Percentiles rank a stretch among this genome's conserved stretches.
phyloP scores from a whole-genome alignment of 1,140 invertebrate species.

The Microplitis mediator region DNA sequence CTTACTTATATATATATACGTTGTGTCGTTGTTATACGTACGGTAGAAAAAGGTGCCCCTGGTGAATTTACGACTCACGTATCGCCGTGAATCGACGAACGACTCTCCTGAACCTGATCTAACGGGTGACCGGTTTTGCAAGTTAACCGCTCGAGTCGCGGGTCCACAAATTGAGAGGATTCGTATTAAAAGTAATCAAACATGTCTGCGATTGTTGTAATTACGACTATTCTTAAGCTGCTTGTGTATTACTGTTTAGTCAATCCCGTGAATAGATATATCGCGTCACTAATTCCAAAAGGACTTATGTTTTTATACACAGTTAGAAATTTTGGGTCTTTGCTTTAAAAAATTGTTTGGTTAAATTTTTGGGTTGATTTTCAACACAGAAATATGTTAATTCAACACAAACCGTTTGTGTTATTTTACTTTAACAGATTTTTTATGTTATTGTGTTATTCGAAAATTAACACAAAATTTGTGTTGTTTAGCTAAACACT shows the following conservation, averaged over 20 bases:
- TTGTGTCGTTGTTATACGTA: constrained; percentile 24
- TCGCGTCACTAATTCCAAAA: no score
- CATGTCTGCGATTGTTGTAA: not conserved
- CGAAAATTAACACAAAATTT: no score
- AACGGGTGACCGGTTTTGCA: constrained; percentile 22
- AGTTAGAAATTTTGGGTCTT: no score
- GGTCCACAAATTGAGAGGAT: constrained; percentile 8
- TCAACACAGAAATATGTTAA: no score
- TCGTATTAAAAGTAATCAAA: constrained; percentile 38
- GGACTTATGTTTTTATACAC: no score
- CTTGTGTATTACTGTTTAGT: constrained; percentile 42
- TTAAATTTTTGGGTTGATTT: no score
- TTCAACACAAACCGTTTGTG: no score
- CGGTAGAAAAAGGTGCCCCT: constrained; percentile 29
- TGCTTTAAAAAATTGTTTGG: no score
- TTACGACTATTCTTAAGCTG: constrained; percentile 5
- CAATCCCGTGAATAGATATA: constrained; percentile 43
- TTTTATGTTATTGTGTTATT: no score
- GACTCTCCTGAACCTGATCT: constrained; percentile 27
- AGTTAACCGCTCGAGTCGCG: not conserved
- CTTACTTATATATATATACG: not conserved
- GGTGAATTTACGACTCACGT: constrained; percentile 48
- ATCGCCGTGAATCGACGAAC: constrained; percentile 7
- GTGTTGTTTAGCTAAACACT: no score
- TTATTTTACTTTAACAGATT: no score